Base-by-base conservation (phyloP, 53 echinoderm and acorn worm species). In the Patiria pectinifera region DNA sequence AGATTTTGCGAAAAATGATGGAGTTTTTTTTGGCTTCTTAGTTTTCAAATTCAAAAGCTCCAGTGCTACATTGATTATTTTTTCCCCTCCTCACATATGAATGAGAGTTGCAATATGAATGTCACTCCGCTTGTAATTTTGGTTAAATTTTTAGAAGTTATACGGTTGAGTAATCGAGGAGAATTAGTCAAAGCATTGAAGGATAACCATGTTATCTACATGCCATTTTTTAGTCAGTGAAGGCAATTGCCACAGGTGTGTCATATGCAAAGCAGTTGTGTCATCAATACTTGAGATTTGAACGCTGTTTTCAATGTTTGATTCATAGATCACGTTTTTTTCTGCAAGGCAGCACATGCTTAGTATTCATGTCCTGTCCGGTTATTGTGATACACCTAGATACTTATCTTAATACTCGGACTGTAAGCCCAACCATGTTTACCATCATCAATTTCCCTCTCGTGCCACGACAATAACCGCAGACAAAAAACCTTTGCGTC, bases 401-500 rank as follows among this genome's bases (percentile, higher is more conserved):
- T 74, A 74, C 22, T 74, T 24, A 74, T 74, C 74, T 74, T 74
- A 66, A 66, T 66, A 74, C 74, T 74, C 74, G 1, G 74, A 23
- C 74, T 74, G 74, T 74, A 23, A 74, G 19, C 25, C 84, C 22
- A 49, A 22, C 74, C 49, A 24, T 86, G 86, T 86, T 86, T 86
- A 49, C 71, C 19, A 49, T 48, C 86, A 49, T 86, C 47, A 48
- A 49, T 22, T 71, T 71, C 11, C 66, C 85, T 66, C 66, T 66
- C 66, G 15, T 19, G 23, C 48, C 74, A 86, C 71, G 86, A 86
- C 86, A 48, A 48, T 86, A 71, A 86, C 48, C 49, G 74, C n/a
- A 11, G 7, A 71, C 70, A 86, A 8, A 53, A 53, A 53, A 6
- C 8, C 53, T 86, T 47, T 69, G 25, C 61, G 85, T 48, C 86